Base-by-base conservation (phyloP, 35 echinoderm and acorn worm genomes). In the Patiria miniata region DNA sequence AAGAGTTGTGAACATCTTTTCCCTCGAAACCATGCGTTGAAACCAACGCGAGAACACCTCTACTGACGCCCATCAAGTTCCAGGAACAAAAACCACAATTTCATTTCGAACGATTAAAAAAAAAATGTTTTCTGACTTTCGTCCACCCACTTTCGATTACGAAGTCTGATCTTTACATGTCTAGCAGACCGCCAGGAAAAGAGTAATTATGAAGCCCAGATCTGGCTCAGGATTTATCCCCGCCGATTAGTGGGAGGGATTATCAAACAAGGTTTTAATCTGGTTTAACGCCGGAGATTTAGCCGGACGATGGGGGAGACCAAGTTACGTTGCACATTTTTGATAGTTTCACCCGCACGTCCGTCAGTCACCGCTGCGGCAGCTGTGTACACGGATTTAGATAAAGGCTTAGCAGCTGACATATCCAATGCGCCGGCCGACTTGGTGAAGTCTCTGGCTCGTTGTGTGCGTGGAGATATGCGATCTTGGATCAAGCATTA, bases 291-390 rank as follows among this genome's bases (percentile, higher is more conserved):
- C 8, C 2, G 26, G 65, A 36, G 65, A 73, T 36, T 73, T 28
- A 73, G 21, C 23, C 34, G 26, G 65, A 23, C 1, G 61, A 33
- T 23, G 61, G 61, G 61, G 18, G 21, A 23, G 65, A 10, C 65
- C 26, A 73, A 73, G 65, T 73, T 73, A 73, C 65, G 65, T 73
- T 73, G 65, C 65, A 73, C 19, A 73, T 28, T 73, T 61, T 60
- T 26, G 19, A 26, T 60, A 18, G 5, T 60, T 32, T 47, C 42
- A 6, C 42, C 42, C 12, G 42, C 42, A 12, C 42, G 12, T 73
- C 65, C 23, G 29, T 73, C 65, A 73, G 26, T 73, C 30, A 73
- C 26, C n/a, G 65, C 0, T 14, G 21, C 26, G 65, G 65, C 65
- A 73, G 65, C 65, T 73, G 65, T 73, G 65, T 73, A 73, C 65